Percentiles rank a stretch among this genome's conserved stretches.
Evolutionary conservation across 2,797 vertebrate genomes (phyloP).

Genomic region (Nothura maculosa): DNA sequence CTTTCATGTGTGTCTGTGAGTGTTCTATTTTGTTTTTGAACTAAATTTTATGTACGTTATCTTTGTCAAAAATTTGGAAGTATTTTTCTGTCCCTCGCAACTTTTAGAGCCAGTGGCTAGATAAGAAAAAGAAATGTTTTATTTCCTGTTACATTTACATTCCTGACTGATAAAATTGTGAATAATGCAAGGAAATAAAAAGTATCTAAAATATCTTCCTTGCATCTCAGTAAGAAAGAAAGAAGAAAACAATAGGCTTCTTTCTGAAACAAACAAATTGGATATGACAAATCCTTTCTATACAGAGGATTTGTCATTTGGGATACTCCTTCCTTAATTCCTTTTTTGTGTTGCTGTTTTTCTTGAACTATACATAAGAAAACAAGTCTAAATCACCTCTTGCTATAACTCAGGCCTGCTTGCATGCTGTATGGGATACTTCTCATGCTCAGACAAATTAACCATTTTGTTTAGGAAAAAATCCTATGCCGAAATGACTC

Average conservation of each 20-base stretch:
- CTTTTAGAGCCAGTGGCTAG: not conserved
- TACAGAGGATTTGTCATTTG: not conserved
- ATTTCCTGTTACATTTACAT: not conserved
- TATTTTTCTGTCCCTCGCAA: not conserved
- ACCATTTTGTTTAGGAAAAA: not conserved
- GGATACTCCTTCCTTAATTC: not conserved
- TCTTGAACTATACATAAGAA: not conserved
- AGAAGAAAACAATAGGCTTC: not conserved
- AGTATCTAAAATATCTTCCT: not conserved
- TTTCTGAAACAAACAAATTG: not conserved
- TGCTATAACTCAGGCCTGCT: not conserved
- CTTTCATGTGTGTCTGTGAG: not conserved
- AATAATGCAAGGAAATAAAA: not conserved
- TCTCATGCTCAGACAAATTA: not conserved
- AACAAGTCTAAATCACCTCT: not conserved
- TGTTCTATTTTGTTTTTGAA: not conserved
- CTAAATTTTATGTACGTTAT: not conserved
- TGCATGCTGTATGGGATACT: not conserved
- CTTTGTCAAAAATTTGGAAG: not conserved
- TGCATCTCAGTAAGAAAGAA: not conserved
- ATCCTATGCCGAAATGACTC: not conserved
- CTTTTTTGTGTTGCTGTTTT: not conserved
- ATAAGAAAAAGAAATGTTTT: not conserved
- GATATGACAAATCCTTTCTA: not conserved
- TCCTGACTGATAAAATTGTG: not conserved